Percentiles rank a stretch among this genome's conserved stretches.
phyloP scores from a whole-genome alignment of 1,140 invertebrate genomes.

The Papilio dardanus region DNA sequence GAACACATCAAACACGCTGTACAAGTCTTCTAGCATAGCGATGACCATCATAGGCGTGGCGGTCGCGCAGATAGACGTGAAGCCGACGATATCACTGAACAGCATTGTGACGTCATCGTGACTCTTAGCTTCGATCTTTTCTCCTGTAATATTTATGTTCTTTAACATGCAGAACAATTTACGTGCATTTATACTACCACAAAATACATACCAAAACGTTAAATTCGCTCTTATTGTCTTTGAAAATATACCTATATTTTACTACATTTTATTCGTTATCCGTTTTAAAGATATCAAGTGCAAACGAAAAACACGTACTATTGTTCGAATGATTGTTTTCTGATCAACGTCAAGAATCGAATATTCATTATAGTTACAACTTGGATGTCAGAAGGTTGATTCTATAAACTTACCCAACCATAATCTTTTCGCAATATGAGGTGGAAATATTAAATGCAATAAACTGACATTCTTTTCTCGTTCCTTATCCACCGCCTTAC shows the following conservation, averaged over 20 bases:
- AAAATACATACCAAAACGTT: no score
- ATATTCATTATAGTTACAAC: no score
- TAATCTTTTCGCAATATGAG: constrained; percentile 94
- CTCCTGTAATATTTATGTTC: constrained; percentile 82
- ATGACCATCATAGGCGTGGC: constrained; percentile 97
- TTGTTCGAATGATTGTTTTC: no score
- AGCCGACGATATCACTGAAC: constrained; percentile 98
- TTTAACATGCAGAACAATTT: neutral
- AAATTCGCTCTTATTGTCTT: no score
- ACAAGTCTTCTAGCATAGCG: constrained; percentile 95
- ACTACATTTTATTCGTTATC: no score
- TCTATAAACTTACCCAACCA: constrained; percentile 89
- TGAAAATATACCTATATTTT: no score
- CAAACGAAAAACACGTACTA: no score
- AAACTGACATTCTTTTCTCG: constrained; percentile 97
- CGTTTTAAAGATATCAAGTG: no score
- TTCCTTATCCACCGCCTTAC: constrained; percentile 94
- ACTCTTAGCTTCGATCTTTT: constrained; percentile 94
- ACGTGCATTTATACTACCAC: neutral
- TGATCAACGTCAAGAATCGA: no score
- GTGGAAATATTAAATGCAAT: constrained; percentile 96
- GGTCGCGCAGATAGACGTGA: constrained; percentile 95
- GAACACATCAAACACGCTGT: constrained; percentile 95
- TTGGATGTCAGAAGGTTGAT: no score
- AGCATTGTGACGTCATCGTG: constrained; percentile 96